Evolutionary conservation across 2,888 invertebrate species (phyloP).

Genomic region (Maniola hyperantus): DNA sequence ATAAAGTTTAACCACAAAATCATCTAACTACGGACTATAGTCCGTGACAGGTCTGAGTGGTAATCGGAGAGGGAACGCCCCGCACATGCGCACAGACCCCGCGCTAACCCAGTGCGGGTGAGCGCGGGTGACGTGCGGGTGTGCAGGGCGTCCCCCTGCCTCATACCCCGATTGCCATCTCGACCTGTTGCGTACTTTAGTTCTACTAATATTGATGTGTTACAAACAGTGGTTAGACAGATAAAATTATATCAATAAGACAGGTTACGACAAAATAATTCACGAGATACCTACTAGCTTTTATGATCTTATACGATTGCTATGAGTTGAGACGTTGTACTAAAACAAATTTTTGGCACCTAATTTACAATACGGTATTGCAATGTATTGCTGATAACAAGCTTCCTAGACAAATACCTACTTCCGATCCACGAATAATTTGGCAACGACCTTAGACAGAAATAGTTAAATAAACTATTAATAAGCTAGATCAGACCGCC

Average conservation of each 20-base stretch:
- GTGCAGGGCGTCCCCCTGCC: too few species aligned
- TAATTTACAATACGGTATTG: not conserved
- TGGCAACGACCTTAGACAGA: constrained; percentile 61
- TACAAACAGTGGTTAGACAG: not conserved
- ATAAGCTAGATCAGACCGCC: constrained; percentile 57
- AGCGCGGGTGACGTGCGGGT: too few species aligned
- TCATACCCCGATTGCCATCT: too few species aligned
- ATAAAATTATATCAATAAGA: too few species aligned
- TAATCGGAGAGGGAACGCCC: too few species aligned
- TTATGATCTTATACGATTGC: not conserved
- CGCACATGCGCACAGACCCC: too few species aligned
- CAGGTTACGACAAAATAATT: not conserved
- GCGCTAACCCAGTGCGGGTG: too few species aligned
- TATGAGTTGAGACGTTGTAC: not conserved
- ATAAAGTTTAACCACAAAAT: too few species aligned
- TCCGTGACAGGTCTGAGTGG: too few species aligned
- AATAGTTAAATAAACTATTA: constrained; percentile 57
- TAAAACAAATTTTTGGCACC: not conserved
- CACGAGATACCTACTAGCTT: too few species aligned
- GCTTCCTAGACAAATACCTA: constrained; percentile 38
- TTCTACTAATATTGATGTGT: not conserved
- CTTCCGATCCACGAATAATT: constrained; percentile 72
- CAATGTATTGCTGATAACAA: constrained; percentile 9
- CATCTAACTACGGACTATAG: too few species aligned
- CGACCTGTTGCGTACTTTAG: too few species aligned